These are phyloP conservation scores for Phaethornis superciliosus DNA, from an alignment of 2,113 vertebrate species.

Conservation along the genomic window DNA sequence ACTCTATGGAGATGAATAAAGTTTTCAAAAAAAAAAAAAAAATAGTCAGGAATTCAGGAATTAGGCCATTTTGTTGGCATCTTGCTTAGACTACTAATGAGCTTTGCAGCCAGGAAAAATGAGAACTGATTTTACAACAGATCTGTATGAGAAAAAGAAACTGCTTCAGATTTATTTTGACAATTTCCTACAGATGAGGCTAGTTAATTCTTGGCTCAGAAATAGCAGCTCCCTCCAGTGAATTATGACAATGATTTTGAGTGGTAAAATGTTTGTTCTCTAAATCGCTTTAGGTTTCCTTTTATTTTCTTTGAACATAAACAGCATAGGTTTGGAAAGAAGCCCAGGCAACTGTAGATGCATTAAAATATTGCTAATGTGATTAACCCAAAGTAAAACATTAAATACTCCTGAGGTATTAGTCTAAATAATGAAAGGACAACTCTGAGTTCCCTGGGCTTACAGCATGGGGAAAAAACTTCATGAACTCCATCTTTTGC, in stretches of 20 bases:
- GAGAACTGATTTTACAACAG: constrained; percentile 55
- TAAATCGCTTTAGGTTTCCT: constrained; percentile 44
- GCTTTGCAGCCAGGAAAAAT: constrained; percentile 44
- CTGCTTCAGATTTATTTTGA: constrained; percentile 21
- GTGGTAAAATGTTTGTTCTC: constrained; percentile 44
- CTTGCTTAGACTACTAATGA: constrained; percentile 60
- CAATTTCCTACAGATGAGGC: constrained; percentile 36
- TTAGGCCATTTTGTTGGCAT: constrained; percentile 37
- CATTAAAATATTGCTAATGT: constrained; percentile 19
- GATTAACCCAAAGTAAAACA: constrained; percentile 53
- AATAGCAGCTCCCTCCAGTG: constrained; percentile 35
- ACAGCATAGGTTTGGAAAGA: constrained; percentile 30
- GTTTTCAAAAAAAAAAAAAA: background rate
- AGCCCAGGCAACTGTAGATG: constrained; percentile 2
- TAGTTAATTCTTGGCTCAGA: constrained; percentile 52
- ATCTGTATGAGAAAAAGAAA: constrained; percentile 30
- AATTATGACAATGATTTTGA: constrained; percentile 45
- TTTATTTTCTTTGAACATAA: constrained; percentile 53
- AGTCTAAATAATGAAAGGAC: constrained; percentile 9
- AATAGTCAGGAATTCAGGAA: constrained; percentile 15
- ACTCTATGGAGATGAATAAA: constrained; percentile 3
- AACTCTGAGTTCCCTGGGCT: background rate
- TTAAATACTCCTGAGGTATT: constrained; percentile 6
- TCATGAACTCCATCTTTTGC: background rate
- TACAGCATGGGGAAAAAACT: background rate